phyloP scores from a whole-genome alignment of 2,888 invertebrate genomes.

The Diabrotica balteata region DNA sequence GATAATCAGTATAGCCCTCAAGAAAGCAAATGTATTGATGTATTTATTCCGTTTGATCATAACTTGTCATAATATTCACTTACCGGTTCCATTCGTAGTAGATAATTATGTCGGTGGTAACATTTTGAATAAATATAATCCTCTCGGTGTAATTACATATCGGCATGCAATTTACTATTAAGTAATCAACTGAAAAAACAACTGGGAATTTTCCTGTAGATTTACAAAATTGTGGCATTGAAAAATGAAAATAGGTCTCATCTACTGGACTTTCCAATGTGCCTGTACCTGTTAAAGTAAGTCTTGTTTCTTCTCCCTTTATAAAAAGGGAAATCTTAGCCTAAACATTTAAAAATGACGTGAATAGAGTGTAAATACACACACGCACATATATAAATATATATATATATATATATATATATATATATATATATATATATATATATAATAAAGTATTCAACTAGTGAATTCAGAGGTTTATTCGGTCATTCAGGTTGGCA shows the following conservation, averaged over 20 bases:
- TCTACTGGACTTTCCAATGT: not conserved
- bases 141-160: constrained; percentile 51
- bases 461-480: too few species aligned
- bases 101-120: constrained; percentile 50
- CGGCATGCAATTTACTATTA: constrained; percentile 52
- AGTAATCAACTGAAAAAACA: constrained; percentile 53
- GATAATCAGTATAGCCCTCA: too few species aligned
- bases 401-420: too few species aligned
- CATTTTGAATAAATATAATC: constrained; percentile 59
- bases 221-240: constrained; percentile 19
- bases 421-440: too few species aligned
- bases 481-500: too few species aligned
- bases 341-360: constrained; percentile 15
- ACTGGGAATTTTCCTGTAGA: constrained; percentile 33
- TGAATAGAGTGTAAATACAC: too few species aligned
- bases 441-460: too few species aligned
- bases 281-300: constrained; percentile 13
- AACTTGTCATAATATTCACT: constrained; percentile 10
- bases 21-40: too few species aligned
- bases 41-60: too few species aligned
- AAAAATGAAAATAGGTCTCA: constrained; percentile 8
- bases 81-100: constrained; percentile 59
- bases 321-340: constrained; percentile 30
- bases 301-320: constrained; percentile 10
- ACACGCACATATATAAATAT: too few species aligned